These are phyloP conservation scores for human DNA, from an alignment of 2,113 vertebrate genomes.

Conservation along the genomic window GRCh38 chr7:55377001-55377500, in stretches of 20 bases:
- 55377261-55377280: background rate
- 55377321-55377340: background rate
- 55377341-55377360: background rate
- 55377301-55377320: background rate
- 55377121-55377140: background rate
- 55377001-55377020: background rate
- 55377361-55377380: background rate
- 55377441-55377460: background rate
- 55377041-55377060: background rate
- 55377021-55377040: background rate
- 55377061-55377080: background rate
- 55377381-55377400: background rate
- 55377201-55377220: background rate
- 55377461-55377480: too few relatives aligned
- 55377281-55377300: background rate
- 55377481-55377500: background rate
- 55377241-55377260: background rate
- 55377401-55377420: background rate
- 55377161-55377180: background rate
- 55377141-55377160: background rate
- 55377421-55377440: background rate
- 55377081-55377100: background rate
- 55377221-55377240: background rate
- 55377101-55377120: background rate
- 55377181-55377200: background rate